A percentile compares a stretch with the other conserved stretches of the same genome.
These are phyloP conservation scores for Drosophila kokeensis DNA, from an alignment of 2,888 invertebrate genomes.

Conservation along the genomic window DNA sequence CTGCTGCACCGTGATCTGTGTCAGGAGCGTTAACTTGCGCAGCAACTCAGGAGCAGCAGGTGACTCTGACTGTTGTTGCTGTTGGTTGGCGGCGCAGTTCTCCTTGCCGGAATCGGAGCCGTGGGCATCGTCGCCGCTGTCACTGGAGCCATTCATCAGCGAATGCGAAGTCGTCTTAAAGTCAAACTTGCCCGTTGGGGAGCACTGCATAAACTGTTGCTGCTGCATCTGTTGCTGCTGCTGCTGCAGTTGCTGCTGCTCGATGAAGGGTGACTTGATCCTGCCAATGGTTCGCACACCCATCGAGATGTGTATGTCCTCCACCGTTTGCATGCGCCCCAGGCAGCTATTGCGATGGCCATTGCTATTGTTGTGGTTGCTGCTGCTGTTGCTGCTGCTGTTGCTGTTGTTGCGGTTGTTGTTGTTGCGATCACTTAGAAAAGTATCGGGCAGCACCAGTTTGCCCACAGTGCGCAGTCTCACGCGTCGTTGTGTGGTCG, in stretches of 20 bases:
- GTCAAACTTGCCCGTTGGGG: conserved; percentile 55
- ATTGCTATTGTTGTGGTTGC: conserved; percentile 8
- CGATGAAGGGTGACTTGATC: conserved; percentile 84
- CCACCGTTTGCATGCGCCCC: conserved; percentile 51
- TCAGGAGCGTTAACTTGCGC: conserved; percentile 70
- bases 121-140: conserved; percentile 57
- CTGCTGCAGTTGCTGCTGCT: conserved; percentile 73
- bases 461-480: conserved; percentile 82
- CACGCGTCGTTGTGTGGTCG: conserved; percentile 58
- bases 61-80: conserved; percentile 8
- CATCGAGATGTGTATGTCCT: conserved; percentile 54
- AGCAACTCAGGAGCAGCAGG: conserved; percentile 70
- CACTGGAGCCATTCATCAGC: conserved; percentile 30
- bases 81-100: conserved; percentile 73
- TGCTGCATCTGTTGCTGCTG: conserved; percentile 63
- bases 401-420: conserved; percentile 29
- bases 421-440: conserved; percentile 77
- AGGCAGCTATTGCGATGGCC: conserved; percentile 41
- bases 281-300: conserved; percentile 82
- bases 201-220: conserved; percentile 36
- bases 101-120: conserved; percentile 83
- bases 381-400: conserved; percentile 38
- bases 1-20: conserved; percentile 45
- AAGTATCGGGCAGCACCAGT: conserved; percentile 80
- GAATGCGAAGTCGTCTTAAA: conserved; percentile 47